Evolutionary conservation across 1,140 invertebrate species (phyloP).

Genomic region (Campoletis sonorensis): DNA sequence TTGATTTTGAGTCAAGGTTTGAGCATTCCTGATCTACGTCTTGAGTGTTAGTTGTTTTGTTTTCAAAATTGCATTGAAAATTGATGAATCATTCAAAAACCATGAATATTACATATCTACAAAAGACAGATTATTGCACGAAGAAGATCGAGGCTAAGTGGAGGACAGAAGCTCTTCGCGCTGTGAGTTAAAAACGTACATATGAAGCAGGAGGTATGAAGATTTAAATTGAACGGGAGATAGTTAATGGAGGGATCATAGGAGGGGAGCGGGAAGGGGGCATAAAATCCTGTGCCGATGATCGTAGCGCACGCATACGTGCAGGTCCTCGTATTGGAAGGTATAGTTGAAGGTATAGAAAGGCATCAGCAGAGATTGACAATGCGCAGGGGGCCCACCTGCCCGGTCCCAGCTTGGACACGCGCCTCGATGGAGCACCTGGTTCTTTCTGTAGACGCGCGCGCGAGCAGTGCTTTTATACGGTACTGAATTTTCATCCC

Average conservation of each 20-base stretch:
- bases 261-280: neutral
- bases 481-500: slow-evolving; percentile 47
- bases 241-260: neutral
- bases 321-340: slow-evolving; percentile 48
- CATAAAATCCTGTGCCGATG: neutral
- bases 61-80: too few species aligned
- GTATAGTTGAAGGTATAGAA: slow-evolving; percentile 29
- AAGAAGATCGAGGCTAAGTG: too few species aligned
- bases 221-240: neutral
- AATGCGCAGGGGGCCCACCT: slow-evolving; percentile 76
- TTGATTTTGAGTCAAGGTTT: too few species aligned
- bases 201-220: neutral
- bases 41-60: too few species aligned
- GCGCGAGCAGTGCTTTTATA: slow-evolving; percentile 43
- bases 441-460: slow-evolving; percentile 63
- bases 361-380: slow-evolving; percentile 71
- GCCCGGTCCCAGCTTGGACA: slow-evolving; percentile 73
- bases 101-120: too few species aligned
- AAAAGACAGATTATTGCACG: too few species aligned
- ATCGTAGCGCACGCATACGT: slow-evolving; percentile 48
- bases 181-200: slow-evolving; percentile 41
- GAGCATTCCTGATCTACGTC: too few species aligned
- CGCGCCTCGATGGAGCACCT: slow-evolving; percentile 73
- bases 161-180: neutral
- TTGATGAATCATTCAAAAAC: too few species aligned